Evolutionary conservation across 2,113 vertebrate species (phyloP).

Genomic region (Struthio camelus): DNA sequence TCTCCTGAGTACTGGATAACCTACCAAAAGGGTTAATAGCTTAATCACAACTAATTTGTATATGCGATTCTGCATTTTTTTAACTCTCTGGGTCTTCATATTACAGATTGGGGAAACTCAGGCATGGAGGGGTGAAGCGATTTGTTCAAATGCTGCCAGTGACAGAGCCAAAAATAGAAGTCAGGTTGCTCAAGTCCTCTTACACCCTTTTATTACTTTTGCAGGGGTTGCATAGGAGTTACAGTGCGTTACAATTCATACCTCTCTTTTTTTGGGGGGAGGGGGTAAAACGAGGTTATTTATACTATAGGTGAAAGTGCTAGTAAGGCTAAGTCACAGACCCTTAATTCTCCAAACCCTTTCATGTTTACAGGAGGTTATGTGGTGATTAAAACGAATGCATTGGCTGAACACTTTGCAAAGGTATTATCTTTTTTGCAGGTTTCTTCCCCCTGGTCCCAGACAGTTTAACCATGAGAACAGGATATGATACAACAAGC

Average conservation of each 20-base stretch:
- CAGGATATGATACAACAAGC: background rate
- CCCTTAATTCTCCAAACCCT: fast-evolving
- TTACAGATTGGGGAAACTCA: background rate
- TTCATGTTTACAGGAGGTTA: background rate
- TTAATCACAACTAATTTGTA: background rate
- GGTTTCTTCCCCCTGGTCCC: background rate
- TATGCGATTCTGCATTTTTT: background rate
- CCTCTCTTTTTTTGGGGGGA: too few species aligned
- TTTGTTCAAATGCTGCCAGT: background rate
- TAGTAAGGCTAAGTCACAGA: background rate
- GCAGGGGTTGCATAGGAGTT: background rate
- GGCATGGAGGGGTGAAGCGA: background rate
- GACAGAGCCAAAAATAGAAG: background rate
- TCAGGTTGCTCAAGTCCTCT: fast-evolving
- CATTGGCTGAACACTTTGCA: background rate
- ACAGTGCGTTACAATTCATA: background rate
- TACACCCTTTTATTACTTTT: background rate
- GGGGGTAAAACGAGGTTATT: background rate
- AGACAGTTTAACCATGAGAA: background rate
- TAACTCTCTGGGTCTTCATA: background rate
- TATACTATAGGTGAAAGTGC: background rate
- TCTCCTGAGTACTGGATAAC: background rate
- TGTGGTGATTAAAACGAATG: fast-evolving
- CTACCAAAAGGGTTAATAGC: slow-evolving; percentile 6
- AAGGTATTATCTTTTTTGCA: fast-evolving